A percentile compares a stretch with the other conserved stretches of the same genome.
phyloP scores from a whole-genome alignment of 2,797 vertebrate genomes.

The Cetoscarus ocellatus region DNA sequence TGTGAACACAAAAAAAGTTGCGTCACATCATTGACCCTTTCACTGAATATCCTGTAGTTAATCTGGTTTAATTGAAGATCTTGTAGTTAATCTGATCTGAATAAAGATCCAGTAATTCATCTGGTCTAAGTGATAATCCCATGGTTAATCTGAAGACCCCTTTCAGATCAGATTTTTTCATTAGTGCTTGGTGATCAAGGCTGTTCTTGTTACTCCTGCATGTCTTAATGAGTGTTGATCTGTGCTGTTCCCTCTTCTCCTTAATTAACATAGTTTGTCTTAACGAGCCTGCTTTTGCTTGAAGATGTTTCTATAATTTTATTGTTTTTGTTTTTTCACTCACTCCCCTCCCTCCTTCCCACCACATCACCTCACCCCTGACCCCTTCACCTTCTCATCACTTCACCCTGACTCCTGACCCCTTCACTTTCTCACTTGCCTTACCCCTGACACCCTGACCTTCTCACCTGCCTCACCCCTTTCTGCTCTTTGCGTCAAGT shows the following conservation, averaged over 20 bases:
- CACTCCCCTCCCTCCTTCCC: conserved; percentile 48
- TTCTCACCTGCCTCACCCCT: conserved; percentile 70
- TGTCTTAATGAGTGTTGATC: conserved; percentile 79
- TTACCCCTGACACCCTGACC: too few relatives aligned
- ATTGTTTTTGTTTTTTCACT: conserved; percentile 69
- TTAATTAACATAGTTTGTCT: conserved; percentile 80
- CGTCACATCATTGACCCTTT: too few relatives aligned
- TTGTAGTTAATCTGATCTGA: neutral
- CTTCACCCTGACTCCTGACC: conserved; percentile 15
- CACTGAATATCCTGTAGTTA: conserved; percentile 7
- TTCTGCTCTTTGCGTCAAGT: conserved; percentile 87
- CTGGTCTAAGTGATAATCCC: too few relatives aligned
- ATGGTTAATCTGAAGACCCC: too few relatives aligned
- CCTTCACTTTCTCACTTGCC: conserved; percentile 19
- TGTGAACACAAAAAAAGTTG: too few relatives aligned
- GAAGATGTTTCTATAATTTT: conserved; percentile 84
- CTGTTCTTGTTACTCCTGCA: conserved; percentile 80
- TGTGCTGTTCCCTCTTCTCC: conserved; percentile 79
- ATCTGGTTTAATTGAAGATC: neutral
- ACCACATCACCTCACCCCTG: conserved; percentile 22
- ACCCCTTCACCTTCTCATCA: conserved; percentile 35
- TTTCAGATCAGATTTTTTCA: too few relatives aligned
- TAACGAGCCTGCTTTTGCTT: conserved; percentile 87
- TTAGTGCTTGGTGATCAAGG: conserved; percentile 54
- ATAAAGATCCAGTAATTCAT: too few relatives aligned